Conservation (phyloP, 2,888 invertebrate species). For the Tridacna gigas region DNA sequence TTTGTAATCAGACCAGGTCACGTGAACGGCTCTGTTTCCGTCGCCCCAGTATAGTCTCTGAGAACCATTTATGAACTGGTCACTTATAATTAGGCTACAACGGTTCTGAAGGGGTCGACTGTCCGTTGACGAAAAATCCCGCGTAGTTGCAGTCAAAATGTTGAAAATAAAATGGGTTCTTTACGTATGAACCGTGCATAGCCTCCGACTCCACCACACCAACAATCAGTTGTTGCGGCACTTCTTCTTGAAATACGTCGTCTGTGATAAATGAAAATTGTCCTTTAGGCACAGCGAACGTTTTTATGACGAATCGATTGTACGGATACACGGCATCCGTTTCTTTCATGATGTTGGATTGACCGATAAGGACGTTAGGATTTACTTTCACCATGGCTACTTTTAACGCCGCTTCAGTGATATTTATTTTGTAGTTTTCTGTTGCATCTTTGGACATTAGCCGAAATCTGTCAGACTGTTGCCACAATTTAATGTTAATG, state of each 20-base stretch:
- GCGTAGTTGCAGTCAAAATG: conserved; percentile 41
- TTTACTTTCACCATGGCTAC: conserved; percentile 44
- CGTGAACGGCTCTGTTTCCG: conserved; percentile 7
- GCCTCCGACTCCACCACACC: conserved; percentile 40
- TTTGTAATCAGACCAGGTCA: conserved; percentile 19
- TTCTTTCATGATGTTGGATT: conserved; percentile 26
- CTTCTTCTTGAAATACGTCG: conserved; percentile 45
- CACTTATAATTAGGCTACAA: conserved; percentile 41
- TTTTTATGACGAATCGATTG: conserved; percentile 37
- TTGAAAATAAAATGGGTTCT: conserved; percentile 43
- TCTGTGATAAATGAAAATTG: conserved; percentile 39
- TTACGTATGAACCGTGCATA: conserved; percentile 30
- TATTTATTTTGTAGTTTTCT: conserved; percentile 22
- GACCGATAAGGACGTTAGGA: conserved; percentile 34
- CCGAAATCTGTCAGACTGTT: conserved; percentile 19
- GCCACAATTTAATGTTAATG: conserved; percentile 33
- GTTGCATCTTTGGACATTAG: conserved; percentile 1
- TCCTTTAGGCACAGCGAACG: conserved; percentile 32
- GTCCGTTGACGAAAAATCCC: conserved; percentile 43
- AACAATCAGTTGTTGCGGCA: conserved; percentile 41
- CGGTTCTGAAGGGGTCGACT: conserved; percentile 34
- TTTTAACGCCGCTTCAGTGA: conserved; percentile 47
- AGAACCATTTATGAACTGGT: conserved; percentile 13
- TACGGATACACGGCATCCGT: conserved; percentile 44
- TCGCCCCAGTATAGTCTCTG: conserved; percentile 12